phyloP scores from a whole-genome alignment of 1,140 invertebrate species.

The Papilio helenus region DNA sequence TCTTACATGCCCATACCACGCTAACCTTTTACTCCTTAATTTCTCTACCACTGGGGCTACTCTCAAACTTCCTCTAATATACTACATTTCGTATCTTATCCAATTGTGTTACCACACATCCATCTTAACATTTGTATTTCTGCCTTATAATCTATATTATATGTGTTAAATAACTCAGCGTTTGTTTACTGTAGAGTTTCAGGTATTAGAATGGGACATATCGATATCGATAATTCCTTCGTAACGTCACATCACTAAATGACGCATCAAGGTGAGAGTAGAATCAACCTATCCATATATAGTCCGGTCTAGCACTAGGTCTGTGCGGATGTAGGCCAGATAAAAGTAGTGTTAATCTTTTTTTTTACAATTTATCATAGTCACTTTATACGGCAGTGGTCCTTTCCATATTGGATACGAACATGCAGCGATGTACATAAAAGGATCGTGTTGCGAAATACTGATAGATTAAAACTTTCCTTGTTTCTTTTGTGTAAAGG shows the following conservation, averaged over 20 bases:
- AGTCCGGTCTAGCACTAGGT: conserved; percentile 28
- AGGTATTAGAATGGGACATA: too few relatives aligned
- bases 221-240: background rate
- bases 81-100: too few relatives aligned
- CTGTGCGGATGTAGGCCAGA: conserved; percentile 33
- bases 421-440: background rate
- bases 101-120: too few relatives aligned
- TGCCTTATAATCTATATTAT: too few relatives aligned
- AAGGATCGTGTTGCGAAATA: conserved; percentile 27
- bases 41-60: too few relatives aligned
- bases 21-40: too few relatives aligned
- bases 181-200: too few relatives aligned
- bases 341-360: conserved; percentile 34
- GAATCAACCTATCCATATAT: conserved; percentile 28
- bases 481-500: background rate
- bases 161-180: too few relatives aligned
- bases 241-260: conserved; percentile 1
- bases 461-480: conserved; percentile 7
- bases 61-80: too few relatives aligned
- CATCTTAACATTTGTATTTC: too few relatives aligned
- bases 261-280: conserved; percentile 33
- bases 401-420: background rate
- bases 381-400: background rate
- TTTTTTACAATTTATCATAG: conserved; percentile 4
- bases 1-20: too few relatives aligned